Evolutionary conservation across 1,140 invertebrate species (phyloP), one percentile per base, ranked within the genome.

Genomic region (Drosophila kanapiae): DNA sequence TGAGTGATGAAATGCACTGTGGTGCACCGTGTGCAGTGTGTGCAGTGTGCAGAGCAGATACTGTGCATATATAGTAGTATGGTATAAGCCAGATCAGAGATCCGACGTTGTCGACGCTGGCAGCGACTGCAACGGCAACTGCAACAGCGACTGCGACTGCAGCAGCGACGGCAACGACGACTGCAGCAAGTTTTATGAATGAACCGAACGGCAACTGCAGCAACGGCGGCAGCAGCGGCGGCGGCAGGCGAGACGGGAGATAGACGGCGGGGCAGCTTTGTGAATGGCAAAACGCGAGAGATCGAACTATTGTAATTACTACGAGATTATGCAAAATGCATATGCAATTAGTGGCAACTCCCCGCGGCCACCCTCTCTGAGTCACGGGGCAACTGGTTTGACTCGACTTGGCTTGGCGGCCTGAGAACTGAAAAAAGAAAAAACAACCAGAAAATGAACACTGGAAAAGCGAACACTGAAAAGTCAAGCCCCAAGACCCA

Each of bases 301-400:
- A 82, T 90, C 85, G 85, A 90, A 91, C 74, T 90, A 90, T 90
- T 91, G 86, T 90, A 90, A 90, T 90, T 88, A 90, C 80, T 84
- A 85, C 76, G 78, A 84, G 81, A 88, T 90, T 90, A 88, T 88
- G 85, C 85, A 88, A 91, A 88, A 90, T 85, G 85, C 81, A 88
- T 90, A 79, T 88, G 85, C 85, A 88, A 88, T 88, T 88, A 88
- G 85, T 90, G 80, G 80, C 67, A 78, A 58, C 65, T 67, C 9
- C 40, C 48, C 64, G 58, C 11, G 18, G 53, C 40, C 45, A 27
- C 53, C 31, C 60, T 68, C 63, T 49, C 48, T 87, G 80, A 88
- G 77, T 88, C 84, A 87, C 70, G 82, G 77, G 79, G 63, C 86
- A 85, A 90, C 85, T 91, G 82, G 82, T 90, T 90, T 85, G 81